Percentiles rank a stretch among this genome's conserved stretches.
Conservation (phyloP, 2,888 invertebrate species). For the Drosophila longiperda region DNA sequence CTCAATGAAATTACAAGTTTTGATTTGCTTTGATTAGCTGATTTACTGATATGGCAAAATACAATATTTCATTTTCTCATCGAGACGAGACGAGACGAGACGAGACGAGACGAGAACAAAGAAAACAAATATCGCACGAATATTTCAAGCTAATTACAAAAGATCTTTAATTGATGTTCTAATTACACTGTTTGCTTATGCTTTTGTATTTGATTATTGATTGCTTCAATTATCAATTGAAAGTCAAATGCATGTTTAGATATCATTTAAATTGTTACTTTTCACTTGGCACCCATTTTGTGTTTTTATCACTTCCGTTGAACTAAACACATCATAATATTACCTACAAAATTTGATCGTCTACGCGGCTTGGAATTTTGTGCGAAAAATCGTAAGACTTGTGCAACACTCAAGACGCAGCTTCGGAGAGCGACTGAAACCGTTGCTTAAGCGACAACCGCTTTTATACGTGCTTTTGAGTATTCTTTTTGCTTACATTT, state of each 20-base stretch:
- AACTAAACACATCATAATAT: not conserved
- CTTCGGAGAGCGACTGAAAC: constrained; percentile 38
- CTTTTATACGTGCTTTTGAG: not conserved
- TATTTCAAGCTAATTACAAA: not conserved
- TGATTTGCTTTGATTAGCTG: constrained; percentile 42
- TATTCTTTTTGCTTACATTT: constrained; percentile 50
- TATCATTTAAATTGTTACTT: constrained; percentile 1
- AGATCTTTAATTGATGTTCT: constrained; percentile 45
- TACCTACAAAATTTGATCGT: constrained; percentile 9
- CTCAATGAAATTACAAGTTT: constrained; percentile 33
- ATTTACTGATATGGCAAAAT: constrained; percentile 32
- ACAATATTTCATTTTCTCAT: not conserved
- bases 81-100: constrained; percentile 9
- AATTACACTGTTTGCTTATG: constrained; percentile 26
- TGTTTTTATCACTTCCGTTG: constrained; percentile 6
- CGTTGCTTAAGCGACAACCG: not conserved
- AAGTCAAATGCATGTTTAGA: not conserved
- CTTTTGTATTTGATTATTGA: constrained; percentile 26
- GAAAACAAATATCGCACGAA: constrained; percentile 25
- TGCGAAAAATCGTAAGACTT: not conserved
- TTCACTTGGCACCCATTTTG: constrained; percentile 2
- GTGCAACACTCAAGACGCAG: constrained; percentile 29
- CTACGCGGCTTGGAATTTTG: not conserved
- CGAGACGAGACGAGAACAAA: constrained; percentile 26
- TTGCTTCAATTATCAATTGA: constrained; percentile 29